phyloP scores from a whole-genome alignment of 2,888 invertebrate genomes.

The Pedicia rivosa region DNA sequence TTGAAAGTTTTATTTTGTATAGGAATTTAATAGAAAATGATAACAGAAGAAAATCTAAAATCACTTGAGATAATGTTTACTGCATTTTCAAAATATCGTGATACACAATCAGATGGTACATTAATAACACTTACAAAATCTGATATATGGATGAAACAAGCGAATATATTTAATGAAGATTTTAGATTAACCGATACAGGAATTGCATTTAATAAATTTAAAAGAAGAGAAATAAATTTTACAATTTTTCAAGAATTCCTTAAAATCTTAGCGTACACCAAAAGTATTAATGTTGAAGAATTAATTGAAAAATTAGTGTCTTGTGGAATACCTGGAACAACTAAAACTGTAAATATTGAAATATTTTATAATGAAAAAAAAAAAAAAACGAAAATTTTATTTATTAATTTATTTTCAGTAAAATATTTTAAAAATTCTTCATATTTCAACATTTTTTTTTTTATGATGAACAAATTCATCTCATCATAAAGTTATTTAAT shows the following conservation, averaged over 20 bases:
- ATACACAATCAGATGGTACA: conserved; percentile 46
- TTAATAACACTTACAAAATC: conserved; percentile 48
- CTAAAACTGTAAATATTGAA: conserved; percentile 15
- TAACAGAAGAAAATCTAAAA: too few species aligned
- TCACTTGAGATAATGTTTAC: conserved; percentile 33
- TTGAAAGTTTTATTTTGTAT: too few species aligned
- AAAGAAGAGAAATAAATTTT: conserved; percentile 26
- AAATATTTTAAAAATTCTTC: too few species aligned
- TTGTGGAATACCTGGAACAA: conserved; percentile 41
- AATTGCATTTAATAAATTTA: conserved; percentile 51
- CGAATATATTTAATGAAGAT: conserved; percentile 44
- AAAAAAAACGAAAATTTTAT: too few species aligned
- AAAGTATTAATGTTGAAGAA: conserved; percentile 41
- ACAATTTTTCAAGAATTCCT: conserved; percentile 37
- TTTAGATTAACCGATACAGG: conserved; percentile 56
- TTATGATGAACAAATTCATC: too few species aligned
- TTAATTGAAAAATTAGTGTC: conserved; percentile 42
- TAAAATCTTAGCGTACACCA: conserved; percentile 45
- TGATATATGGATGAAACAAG: conserved; percentile 63
- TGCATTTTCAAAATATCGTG: conserved; percentile 52
- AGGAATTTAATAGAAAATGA: too few species aligned
- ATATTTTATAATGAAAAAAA: too few species aligned
- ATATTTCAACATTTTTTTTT: too few species aligned
- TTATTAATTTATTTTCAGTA: too few species aligned
- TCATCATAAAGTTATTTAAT: too few species aligned